phyloP scores from a whole-genome alignment of 2,113 vertebrate genomes.

The Erythrocercus mccallii region DNA sequence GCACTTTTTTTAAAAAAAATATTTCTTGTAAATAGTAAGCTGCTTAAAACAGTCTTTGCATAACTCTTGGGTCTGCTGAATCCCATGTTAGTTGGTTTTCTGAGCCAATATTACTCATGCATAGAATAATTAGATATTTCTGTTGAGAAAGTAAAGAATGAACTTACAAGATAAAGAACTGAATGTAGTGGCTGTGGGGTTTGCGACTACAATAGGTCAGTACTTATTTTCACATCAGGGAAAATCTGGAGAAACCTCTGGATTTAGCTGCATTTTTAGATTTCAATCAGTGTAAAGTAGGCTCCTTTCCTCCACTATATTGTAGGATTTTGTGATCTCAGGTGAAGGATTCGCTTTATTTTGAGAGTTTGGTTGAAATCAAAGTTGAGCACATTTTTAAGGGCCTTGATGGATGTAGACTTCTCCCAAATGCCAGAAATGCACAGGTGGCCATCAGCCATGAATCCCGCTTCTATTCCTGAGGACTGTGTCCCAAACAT shows the following conservation, averaged over 20 bases:
- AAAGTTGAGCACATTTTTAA: background rate
- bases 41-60: constrained; percentile 44
- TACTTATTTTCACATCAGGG: background rate
- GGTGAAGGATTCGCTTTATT: background rate
- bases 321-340: background rate
- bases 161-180: background rate
- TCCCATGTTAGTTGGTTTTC: constrained; percentile 35
- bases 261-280: background rate
- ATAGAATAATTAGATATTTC: constrained; percentile 15
- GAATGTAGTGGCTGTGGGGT: background rate
- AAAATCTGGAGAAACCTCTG: background rate
- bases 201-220: background rate
- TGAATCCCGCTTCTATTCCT: background rate
- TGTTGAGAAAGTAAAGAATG: background rate
- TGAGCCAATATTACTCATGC: background rate
- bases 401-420: background rate
- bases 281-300: background rate
- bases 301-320: background rate
- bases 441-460: background rate
- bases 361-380: background rate
- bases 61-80: constrained; percentile 30
- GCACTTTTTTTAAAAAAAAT: background rate
- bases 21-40: constrained; percentile 28
- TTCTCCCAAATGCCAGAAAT: background rate
- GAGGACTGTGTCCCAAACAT: background rate